Base-by-base conservation (phyloP, 2,888 invertebrate genomes). In the Lucinisca nassula region DNA sequence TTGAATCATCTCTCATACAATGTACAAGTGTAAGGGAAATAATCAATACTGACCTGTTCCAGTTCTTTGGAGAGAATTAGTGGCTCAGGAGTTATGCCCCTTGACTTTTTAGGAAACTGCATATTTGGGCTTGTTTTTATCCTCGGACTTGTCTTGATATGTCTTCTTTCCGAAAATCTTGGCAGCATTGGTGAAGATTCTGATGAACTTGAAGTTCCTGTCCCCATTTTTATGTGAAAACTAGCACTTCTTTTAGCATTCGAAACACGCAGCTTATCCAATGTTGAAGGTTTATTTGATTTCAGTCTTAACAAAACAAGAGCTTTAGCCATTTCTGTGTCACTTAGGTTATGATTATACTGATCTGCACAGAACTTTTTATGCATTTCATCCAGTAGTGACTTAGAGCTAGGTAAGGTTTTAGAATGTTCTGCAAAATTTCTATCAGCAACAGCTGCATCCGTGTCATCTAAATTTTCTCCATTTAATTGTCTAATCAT, bases 351-450 rank as follows among this genome's bases (percentile, higher is more conserved):
- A 74, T 89, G 83, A 27, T 86, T 75, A 83, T 94, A 95, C 83
- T 95, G 94, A 80, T 94, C 92, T 30, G 94, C 88, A 92, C 94
- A 95, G 84, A 94, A 93, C 58, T 92, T 93, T 79, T 94, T 95
- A 83, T 95, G 95, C 92, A 95, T 92, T 58, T 93, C 92, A 86
- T 95, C 95, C 61, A 95, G 82, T 8, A 95, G 81, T 21, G 94
- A 93, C 73, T 90, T 91, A 24, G 92, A 91, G n/a, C 67, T 67
- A 32, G 88, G 92, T 32, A 92, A 80, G 12, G 90, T 91, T 79
- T 86, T 88, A 4, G 87, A 88, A 14, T 80, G 79, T 8, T 79
- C 14, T 58, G 79, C 76, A n/a, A 85, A 79, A 35, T 87, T 61
- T 40, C 75, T 75, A 30, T 80, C 75, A 32, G 55, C 40, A 17